Evolutionary conservation across 2,888 invertebrate species (phyloP).

Genomic region (Suillia variegata): DNA sequence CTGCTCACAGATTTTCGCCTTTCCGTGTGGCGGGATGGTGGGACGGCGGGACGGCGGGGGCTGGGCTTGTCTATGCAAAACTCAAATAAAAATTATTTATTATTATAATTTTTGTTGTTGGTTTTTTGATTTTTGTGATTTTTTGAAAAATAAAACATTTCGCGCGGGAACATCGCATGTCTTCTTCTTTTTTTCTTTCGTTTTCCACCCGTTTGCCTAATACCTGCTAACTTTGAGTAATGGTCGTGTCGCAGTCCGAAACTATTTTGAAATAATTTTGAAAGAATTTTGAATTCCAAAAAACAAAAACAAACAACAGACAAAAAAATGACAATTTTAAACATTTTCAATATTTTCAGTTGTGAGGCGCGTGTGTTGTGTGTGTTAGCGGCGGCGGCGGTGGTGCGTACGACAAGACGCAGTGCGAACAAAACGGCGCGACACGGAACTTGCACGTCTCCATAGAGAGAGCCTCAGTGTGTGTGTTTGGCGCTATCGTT

Average conservation of each 20-base stretch:
- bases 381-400: background rate
- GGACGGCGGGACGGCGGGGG: background rate
- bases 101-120: too few species aligned
- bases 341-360: constrained; percentile 1
- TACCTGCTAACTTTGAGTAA: background rate
- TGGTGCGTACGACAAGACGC: background rate
- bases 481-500: too few species aligned
- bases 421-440: background rate
- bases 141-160: too few species aligned
- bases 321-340: too few species aligned
- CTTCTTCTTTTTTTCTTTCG: too few species aligned
- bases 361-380: background rate
- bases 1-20: too few species aligned
- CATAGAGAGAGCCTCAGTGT: too few species aligned
- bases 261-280: background rate
- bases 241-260: background rate
- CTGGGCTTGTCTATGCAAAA: background rate
- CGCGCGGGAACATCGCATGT: constrained; percentile 11
- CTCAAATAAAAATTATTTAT: background rate
- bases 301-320: background rate
- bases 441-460: too few species aligned
- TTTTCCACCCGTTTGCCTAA: background rate
- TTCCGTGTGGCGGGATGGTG: too few species aligned
- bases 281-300: background rate
- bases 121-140: too few species aligned